A percentile compares a stretch with the other conserved stretches of the same genome.
phyloP scores from a whole-genome alignment of 2,113 vertebrate genomes.

The Cryptomyrus ogoouensis region DNA sequence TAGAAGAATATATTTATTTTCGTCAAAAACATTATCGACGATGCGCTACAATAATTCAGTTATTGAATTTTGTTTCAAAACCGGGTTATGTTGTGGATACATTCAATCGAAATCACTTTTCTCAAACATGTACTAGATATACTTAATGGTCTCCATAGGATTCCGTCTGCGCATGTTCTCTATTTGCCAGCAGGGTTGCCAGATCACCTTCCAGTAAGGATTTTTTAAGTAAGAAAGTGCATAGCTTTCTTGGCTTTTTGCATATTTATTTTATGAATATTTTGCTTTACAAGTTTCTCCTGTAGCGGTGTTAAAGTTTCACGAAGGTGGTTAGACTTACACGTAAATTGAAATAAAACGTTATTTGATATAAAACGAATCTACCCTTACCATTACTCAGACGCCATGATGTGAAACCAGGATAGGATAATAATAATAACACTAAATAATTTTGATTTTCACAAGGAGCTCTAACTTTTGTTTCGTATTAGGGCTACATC shows the following conservation, averaged over 20 bases:
- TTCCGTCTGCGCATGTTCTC: slow-evolving; percentile 3
- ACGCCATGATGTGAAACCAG: slow-evolving; percentile 6
- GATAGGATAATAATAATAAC: background rate
- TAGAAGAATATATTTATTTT: background rate
- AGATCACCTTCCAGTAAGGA: background rate
- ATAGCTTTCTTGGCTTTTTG: background rate
- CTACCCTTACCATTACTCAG: background rate
- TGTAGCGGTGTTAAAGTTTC: background rate
- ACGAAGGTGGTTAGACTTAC: background rate
- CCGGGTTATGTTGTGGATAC: background rate
- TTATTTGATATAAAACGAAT: background rate
- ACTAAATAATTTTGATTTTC: background rate
- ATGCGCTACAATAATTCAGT: background rate
- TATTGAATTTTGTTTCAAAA: background rate
- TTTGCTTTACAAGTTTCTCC: background rate
- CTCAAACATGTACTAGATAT: background rate
- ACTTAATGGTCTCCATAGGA: background rate
- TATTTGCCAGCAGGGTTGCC: background rate
- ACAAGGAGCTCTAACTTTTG: background rate
- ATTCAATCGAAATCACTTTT: background rate
- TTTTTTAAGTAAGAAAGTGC: background rate
- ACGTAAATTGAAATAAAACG: background rate
- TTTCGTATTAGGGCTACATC: background rate
- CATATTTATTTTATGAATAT: background rate
- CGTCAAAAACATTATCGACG: background rate